Evolutionary conservation across 2,888 invertebrate genomes (phyloP), one percentile per base, ranked within the genome.

Genomic region (Phanerotoma sp.): DNA sequence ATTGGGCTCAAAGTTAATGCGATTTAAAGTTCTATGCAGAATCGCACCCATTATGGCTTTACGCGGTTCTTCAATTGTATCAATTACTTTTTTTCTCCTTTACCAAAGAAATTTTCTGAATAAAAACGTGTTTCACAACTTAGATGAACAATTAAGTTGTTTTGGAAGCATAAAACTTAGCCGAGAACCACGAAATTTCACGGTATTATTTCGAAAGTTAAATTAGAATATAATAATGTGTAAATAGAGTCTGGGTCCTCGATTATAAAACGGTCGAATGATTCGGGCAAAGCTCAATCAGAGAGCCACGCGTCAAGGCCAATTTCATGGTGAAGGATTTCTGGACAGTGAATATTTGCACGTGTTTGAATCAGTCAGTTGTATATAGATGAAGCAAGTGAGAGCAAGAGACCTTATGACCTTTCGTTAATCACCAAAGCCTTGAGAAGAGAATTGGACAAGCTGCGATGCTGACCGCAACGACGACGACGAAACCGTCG

Each of bases 391-490:
- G 46, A 37, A 35, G 13, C 21, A 30, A 44, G 40, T 18, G 25
- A 25, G 32, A 20, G 22, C 11, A 37, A 51, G 22, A 45, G 40
- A 47, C 51, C 54, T 42, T 67, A 68, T 72, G 74, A 75, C 73
- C 74, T 73, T 69, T 72, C 72, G 74, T 74, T 77, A 77, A 77
- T 77, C 76, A 76, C 74, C 72, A 75, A 75, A 76, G 75, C 72
- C 71, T 64, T 66, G 63, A n/a, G n/a, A n/a, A n/a, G 60, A 66
- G 69, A 48, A 48, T 48, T 70, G 66, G 67, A 68, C 70, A 71
- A 71, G 69, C 74, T 70, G 70, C 69, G 71, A 69, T 74, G 72
- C 72, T 72, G 73, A 76, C 76, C 75, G 68, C 76, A 73, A 48
- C 54, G 38, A 38, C 38, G 16, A 5, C 3, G 18, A n/a, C 13